phyloP scores from a whole-genome alignment of 2,113 vertebrate species.

The Crotophaga sulcirostris region DNA sequence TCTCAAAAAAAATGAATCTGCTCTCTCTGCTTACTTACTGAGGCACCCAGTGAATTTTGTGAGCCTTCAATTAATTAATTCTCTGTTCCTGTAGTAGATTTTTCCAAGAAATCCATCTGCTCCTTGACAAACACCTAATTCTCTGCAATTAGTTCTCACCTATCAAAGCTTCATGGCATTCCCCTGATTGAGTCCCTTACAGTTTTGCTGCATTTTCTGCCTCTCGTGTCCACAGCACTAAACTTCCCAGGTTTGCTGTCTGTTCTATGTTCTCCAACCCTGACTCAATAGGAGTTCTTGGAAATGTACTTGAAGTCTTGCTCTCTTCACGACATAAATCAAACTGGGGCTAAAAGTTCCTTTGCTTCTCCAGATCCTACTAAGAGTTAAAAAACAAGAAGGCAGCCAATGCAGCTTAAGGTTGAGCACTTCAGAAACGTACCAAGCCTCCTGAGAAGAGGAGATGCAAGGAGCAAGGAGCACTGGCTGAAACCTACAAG shows the following conservation, averaged over 20 bases:
- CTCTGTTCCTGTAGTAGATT: background rate
- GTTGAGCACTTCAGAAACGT: background rate
- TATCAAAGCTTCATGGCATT: background rate
- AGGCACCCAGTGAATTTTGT: background rate
- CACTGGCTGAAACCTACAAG: too few species aligned
- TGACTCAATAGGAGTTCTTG: accelerated
- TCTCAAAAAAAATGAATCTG: background rate
- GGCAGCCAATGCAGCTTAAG: background rate
- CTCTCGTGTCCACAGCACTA: background rate
- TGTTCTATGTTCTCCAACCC: background rate
- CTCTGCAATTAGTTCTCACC: background rate
- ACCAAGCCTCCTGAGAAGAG: background rate
- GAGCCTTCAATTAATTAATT: background rate
- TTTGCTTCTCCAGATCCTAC: background rate
- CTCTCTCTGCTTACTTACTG: background rate
- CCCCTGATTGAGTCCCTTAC: background rate
- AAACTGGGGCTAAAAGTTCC: background rate
- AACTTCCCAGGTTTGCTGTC: background rate
- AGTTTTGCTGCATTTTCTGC: background rate
- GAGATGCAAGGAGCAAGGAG: background rate
- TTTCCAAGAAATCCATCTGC: background rate
- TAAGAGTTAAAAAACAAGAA: background rate
- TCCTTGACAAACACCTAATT: background rate
- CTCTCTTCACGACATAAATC: background rate
- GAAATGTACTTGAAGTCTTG: background rate